Percentiles rank a stretch among this genome's conserved stretches.
phyloP scores from a whole-genome alignment of 2,113 vertebrate genomes.

The Bufo gargarizans region DNA sequence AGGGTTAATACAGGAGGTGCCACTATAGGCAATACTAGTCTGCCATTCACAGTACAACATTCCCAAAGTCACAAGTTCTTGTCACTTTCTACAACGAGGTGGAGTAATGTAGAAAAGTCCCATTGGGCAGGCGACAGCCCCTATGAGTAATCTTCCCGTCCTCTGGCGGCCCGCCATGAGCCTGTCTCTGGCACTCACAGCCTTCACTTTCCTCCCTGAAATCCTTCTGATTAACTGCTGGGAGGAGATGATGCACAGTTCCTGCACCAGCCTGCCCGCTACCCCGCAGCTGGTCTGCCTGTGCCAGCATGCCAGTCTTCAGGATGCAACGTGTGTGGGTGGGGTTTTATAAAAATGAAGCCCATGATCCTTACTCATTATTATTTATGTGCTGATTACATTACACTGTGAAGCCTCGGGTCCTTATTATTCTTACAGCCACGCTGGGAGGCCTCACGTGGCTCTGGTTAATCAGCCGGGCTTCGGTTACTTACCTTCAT shows the following conservation, averaged over 20 bases:
- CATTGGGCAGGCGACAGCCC: neutral
- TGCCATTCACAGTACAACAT: neutral
- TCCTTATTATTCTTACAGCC: neutral
- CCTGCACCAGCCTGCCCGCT: neutral
- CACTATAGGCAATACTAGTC: too few species aligned
- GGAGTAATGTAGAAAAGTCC: neutral
- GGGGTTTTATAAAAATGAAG: conserved; percentile 3
- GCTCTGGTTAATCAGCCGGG: neutral
- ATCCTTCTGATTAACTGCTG: neutral
- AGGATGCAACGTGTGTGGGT: neutral
- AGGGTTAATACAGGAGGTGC: neutral
- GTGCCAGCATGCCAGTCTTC: conserved; percentile 19
- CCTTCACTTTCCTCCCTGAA: neutral
- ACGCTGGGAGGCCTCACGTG: neutral
- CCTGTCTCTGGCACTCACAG: neutral
- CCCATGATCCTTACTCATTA: neutral
- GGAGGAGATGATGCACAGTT: neutral
- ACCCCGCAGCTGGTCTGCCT: neutral
- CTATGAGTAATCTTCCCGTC: neutral
- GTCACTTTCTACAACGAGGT: neutral
- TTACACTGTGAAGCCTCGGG: neutral
- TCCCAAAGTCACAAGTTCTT: neutral
- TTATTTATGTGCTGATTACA: neutral
- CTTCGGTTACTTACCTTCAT: conserved; percentile 82
- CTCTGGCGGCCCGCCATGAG: neutral